Base-by-base conservation (phyloP, 2,797 vertebrate species). In the Enteromius unitaeniatus region DNA sequence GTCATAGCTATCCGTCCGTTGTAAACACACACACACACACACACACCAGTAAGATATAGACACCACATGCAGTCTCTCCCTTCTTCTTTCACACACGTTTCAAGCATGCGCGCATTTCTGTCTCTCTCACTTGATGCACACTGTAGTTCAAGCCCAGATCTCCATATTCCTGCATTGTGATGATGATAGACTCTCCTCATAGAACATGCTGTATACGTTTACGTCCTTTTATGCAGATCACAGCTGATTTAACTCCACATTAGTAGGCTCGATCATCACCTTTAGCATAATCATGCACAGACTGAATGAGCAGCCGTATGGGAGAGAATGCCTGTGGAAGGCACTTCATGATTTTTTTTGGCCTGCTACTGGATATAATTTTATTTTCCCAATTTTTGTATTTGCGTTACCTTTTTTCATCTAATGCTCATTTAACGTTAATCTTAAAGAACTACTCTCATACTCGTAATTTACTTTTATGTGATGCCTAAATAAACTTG, bases 251-350 rank as follows among this genome's bases (percentile, higher is more conserved):
- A 79, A 74, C 31, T 79, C 75, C 19, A 26, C n/a, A 17, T 69
- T 23, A 11, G 26, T 79, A 58, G 26, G 62, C 70, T 82, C 64
- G 11, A 53, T 65, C 34, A 4, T 47, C 70, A 81, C 67, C 79
- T 82, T 82, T 70, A 81, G 17, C 31, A 62, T 77, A 58, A 74
- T 87, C 82, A 77, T 62, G 55, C 62, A 78, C 47, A 62, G 74
- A 72, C 75, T 82, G 53, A 83, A 69, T 62, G 53, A 60, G 69
- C 49, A 74, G 76, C 53, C 9, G 1, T 68, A 73, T 74, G 15
- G 64, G 31, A 79, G 26, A 49, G 31, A 47, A 14, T 62, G 68
- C 4, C 26, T 60, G 31, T 69, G 26, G 23, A 62, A 53, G 15
- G 4, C 62, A 64, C 55, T 55, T 34, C 17, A 79, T 28, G 3